Conservation (phyloP, 2,888 invertebrate genomes). For the Nezara viridula region DNA sequence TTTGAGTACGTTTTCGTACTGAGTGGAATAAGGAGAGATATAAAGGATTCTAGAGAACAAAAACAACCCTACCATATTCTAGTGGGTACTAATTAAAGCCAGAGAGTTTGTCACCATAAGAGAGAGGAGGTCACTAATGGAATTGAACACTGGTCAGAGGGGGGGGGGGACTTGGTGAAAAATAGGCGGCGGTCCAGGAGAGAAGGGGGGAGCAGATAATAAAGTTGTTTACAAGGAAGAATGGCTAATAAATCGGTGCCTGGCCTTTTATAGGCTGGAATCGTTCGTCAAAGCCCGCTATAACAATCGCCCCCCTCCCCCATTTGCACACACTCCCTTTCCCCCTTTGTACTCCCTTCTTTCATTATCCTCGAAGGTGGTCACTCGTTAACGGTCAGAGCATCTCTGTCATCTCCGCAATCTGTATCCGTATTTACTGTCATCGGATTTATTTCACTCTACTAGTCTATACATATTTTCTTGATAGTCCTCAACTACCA, state of each 20-base stretch:
- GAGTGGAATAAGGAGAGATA: not conserved
- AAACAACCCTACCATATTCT: conserved; percentile 8
- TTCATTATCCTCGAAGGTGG: not conserved
- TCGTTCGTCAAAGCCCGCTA: not conserved
- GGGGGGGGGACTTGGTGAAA: not conserved
- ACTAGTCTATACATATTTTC: too few species aligned
- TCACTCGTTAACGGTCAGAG: too few species aligned
- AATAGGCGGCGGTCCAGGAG: not conserved
- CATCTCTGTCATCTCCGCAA: too few species aligned
- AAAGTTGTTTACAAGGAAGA: conserved; percentile 23
- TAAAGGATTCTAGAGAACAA: not conserved
- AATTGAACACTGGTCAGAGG: conserved; percentile 8
- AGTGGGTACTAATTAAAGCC: not conserved
- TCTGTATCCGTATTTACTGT: too few species aligned
- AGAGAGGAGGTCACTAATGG: not conserved
- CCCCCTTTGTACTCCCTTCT: not conserved
- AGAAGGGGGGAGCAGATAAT: not conserved
- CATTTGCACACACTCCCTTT: not conserved
- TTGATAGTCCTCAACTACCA: too few species aligned
- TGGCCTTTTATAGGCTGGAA: not conserved
- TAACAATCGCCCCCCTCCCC: not conserved
- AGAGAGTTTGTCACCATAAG: not conserved
- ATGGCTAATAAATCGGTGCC: not conserved
- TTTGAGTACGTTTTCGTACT: too few species aligned
- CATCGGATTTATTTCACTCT: too few species aligned